phyloP scores from a whole-genome alignment of 2,888 invertebrate genomes.

The Amphiduros pacificus region DNA sequence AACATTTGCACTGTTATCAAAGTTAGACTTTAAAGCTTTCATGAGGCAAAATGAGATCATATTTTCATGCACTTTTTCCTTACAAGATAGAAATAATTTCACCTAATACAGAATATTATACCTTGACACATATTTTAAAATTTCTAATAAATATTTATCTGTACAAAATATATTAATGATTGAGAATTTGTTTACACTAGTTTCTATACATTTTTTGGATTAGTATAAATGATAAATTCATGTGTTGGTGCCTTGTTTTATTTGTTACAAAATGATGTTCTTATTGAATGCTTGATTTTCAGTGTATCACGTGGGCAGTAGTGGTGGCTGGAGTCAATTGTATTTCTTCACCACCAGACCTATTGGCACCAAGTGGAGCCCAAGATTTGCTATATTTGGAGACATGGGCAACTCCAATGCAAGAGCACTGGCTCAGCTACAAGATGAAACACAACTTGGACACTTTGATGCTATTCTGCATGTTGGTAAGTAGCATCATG shows the following conservation, averaged over 20 bases:
- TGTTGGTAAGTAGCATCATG: slow-evolving; percentile 66
- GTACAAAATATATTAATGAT: neutral
- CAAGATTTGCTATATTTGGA: slow-evolving; percentile 81
- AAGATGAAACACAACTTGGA: slow-evolving; percentile 78
- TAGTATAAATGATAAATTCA: neutral
- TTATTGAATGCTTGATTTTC: neutral
- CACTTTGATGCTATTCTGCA: slow-evolving; percentile 78
- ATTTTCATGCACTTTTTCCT: neutral
- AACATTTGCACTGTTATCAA: no score
- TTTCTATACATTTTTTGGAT: neutral
- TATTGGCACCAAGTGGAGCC: slow-evolving; percentile 73
- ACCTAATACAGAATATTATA: no score
- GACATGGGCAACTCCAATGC: slow-evolving; percentile 94
- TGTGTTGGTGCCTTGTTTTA: neutral
- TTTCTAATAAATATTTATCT: neutral
- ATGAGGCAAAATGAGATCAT: no score
- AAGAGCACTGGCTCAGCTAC: slow-evolving; percentile 79
- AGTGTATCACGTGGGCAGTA: slow-evolving; percentile 57
- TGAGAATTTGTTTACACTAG: neutral
- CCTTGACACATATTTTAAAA: neutral
- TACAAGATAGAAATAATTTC: no score
- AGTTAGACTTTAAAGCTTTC: no score
- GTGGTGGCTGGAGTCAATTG: slow-evolving; percentile 76
- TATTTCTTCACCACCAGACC: slow-evolving; percentile 78
- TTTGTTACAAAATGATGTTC: neutral